Conservation (phyloP, 1,140 invertebrate genomes). For the Papilio glaucus region DNA sequence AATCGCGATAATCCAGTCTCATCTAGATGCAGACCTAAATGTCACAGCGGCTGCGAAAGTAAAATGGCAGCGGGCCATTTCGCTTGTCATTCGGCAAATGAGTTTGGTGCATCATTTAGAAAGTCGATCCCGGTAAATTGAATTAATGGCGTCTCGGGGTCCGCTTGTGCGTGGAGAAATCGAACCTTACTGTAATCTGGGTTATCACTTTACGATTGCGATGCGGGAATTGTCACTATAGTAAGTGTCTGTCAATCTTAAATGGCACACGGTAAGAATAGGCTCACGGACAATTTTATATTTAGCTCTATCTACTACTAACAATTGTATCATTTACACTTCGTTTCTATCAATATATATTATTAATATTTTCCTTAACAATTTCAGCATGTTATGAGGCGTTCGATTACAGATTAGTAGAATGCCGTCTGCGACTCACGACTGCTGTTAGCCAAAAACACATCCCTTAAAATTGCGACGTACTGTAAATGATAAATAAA, state of each 20-base stretch:
- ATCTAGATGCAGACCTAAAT: constrained; percentile 71
- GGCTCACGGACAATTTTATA: neutral
- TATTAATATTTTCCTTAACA: neutral
- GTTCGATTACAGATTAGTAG: too few species aligned
- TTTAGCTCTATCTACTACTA: neutral
- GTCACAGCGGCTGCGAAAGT: constrained; percentile 68
- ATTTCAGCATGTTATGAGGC: neutral
- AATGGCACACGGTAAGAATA: constrained; percentile 4
- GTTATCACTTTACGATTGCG: constrained; percentile 28
- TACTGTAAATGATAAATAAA: too few species aligned
- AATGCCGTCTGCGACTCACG: too few species aligned
- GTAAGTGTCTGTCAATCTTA: constrained; percentile 1
- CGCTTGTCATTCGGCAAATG: constrained; percentile 77
- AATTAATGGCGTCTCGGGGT: constrained; percentile 57
- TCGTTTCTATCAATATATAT: neutral
- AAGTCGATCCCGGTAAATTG: constrained; percentile 72
- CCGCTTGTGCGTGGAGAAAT: constrained; percentile 47
- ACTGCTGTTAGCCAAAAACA: too few species aligned
- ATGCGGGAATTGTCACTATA: constrained; percentile 37
- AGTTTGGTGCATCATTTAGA: constrained; percentile 78
- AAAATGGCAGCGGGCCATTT: constrained; percentile 65
- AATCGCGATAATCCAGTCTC: constrained; percentile 61
- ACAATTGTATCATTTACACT: neutral
- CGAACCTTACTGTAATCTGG: constrained; percentile 34
- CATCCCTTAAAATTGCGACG: too few species aligned